Evolutionary conservation across 2,888 invertebrate species (phyloP), one percentile per base, ranked within the genome.

Genomic region (Chalcis sispes): DNA sequence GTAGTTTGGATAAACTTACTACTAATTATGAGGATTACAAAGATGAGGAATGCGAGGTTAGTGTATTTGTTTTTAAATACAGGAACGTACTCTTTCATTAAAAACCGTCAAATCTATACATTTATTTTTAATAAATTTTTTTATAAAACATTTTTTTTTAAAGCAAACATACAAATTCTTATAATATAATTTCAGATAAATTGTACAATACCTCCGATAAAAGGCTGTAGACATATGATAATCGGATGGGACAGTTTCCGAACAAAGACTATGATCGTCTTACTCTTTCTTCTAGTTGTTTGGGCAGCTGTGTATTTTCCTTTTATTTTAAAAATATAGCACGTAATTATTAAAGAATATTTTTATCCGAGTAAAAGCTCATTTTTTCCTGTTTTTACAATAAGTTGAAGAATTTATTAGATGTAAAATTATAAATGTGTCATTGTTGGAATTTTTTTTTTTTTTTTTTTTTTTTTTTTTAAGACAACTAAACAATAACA

Each of bases 231-330:
- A 40, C 85, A 87, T 50, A 82, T 89, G 8, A 76, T 90, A 20
- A 82, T 90, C 13, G 89, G 89, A 15, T 91, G 91, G 91, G 90
- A 90, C 79, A 85, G 80, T 36, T 88, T 88, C 64, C 89, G 89
- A 64, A 86, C 90, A 2, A 89, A 84, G 64, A 83, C 86, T 4
- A 89, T 90, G 83, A 72, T 89, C 1, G 80, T 83, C 5, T 82
- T 90, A 46, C 72, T 89, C 13, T 70, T 86, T 1, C 87, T 89
- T 25, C 88, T 90, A 46, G 65, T 90, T 25, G 76, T 90, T 20
- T 91, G 91, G 91, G 89, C 89, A 3, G 83, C 86, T 29, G 83
- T 90, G n/a, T 91, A 89, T 82, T 90, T 91, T 75, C 89, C 90
- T 4, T 76, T 42, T 7, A 48, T 54, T 20, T 5, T 69, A 1